Evolutionary conservation across 2,113 vertebrate species (phyloP).

Genomic region (Nyctereutes procyonoides): DNA sequence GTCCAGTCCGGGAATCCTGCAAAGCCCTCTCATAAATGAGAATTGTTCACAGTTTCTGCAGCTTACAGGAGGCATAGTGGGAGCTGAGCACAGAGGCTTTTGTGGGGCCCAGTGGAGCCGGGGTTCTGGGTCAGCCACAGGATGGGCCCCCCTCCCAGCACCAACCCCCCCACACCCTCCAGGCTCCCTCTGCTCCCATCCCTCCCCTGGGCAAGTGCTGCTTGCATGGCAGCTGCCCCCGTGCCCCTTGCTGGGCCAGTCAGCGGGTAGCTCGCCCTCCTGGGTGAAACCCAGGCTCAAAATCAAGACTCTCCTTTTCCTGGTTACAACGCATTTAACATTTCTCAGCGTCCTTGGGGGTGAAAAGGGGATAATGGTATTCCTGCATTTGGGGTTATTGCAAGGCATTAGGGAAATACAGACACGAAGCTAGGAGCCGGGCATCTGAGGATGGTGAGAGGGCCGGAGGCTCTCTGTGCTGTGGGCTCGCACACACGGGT

Average conservation of each 20-base stretch:
- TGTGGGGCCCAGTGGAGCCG: background rate
- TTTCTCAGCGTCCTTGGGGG: background rate
- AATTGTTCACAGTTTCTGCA: background rate
- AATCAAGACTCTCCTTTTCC: background rate
- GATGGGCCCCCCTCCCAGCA: too few species aligned
- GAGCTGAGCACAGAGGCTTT: background rate
- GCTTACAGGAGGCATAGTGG: background rate
- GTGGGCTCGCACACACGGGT: too few species aligned
- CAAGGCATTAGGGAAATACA: fast-evolving
- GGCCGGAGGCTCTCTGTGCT: too few species aligned
- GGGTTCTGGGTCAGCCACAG: background rate
- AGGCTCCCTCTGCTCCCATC: fast-evolving
- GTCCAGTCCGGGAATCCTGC: background rate
- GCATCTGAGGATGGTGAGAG: fast-evolving
- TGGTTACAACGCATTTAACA: fast-evolving
- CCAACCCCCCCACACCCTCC: too few species aligned
- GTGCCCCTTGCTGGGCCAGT: background rate
- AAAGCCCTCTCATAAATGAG: background rate
- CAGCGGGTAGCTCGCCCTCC: background rate
- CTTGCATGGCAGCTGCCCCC: background rate
- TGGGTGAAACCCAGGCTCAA: background rate
- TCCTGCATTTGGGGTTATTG: background rate
- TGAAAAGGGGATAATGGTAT: too few species aligned
- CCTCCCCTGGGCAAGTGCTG: background rate
- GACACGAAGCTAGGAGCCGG: fast-evolving